Percentiles rank a stretch among this genome's conserved stretches.
phyloP scores from a whole-genome alignment of 2,113 vertebrate genomes.

The Ceuthmochares aereus region DNA sequence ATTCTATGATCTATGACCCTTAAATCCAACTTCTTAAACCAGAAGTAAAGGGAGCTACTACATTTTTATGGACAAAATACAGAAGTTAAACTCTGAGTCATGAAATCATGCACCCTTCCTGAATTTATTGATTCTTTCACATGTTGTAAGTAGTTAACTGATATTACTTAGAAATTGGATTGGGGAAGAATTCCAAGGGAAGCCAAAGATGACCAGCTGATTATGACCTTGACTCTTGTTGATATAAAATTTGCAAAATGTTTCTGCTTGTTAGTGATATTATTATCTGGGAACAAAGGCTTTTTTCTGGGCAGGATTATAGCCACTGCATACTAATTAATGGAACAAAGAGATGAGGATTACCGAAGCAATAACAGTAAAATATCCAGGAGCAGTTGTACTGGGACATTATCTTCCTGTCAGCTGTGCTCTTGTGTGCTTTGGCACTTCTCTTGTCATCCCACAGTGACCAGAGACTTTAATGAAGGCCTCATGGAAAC shows the following conservation, averaged over 20 bases:
- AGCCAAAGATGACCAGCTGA: not conserved
- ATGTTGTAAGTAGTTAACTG: not conserved
- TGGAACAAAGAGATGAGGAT: constrained; percentile 7
- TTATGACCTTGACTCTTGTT: not conserved
- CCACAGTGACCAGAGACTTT: not conserved
- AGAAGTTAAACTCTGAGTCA: not conserved
- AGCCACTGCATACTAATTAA: constrained; percentile 7
- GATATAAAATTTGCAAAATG: not conserved
- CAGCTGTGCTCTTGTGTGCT: constrained; percentile 2
- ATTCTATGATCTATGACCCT: not conserved
- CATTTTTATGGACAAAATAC: not conserved
- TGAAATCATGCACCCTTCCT: not conserved
- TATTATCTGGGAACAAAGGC: constrained; percentile 11
- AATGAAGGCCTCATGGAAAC: not conserved
- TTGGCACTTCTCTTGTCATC: constrained; percentile 7
- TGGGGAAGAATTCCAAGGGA: not conserved
- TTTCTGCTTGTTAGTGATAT: constrained; percentile 22
- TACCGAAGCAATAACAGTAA: constrained; percentile 39
- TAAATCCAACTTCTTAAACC: not conserved
- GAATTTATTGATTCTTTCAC: not conserved
- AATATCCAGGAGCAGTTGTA: not conserved
- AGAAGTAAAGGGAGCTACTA: not conserved
- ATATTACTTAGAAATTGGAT: not conserved
- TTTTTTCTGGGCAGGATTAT: constrained; percentile 19
- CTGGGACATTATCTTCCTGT: not conserved